Conservation (phyloP, 2,888 invertebrate species). For the Metellina segmentata region DNA sequence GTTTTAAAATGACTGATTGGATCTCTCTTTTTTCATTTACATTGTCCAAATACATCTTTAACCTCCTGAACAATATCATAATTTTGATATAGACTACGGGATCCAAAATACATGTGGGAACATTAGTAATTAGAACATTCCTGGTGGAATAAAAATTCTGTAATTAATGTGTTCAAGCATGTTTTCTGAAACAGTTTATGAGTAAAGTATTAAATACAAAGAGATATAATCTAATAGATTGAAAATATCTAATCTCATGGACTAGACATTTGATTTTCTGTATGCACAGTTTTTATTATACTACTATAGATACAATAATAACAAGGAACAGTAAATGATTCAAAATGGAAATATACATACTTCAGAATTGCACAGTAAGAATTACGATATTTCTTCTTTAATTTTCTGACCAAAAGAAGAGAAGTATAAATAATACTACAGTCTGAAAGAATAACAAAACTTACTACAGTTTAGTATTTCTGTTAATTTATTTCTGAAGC, state of each 20-base stretch:
- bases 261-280: neutral
- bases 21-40: neutral
- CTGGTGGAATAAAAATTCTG: neutral
- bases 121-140: constrained; percentile 26
- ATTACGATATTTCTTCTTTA: constrained; percentile 22
- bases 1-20: neutral
- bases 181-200: neutral
- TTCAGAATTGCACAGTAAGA: constrained; percentile 26
- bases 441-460: constrained; percentile 6
- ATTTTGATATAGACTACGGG: constrained; percentile 38
- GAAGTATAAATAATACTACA: constrained; percentile 23
- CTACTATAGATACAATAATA: neutral
- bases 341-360: constrained; percentile 2
- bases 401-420: constrained; percentile 36
- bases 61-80: constrained; percentile 45
- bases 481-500: no score
- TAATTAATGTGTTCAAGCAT: neutral
- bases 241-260: neutral
- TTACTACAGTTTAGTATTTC: no score
- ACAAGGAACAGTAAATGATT: neutral
- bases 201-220: neutral
- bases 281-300: neutral
- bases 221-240: neutral
- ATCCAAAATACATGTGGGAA: neutral
- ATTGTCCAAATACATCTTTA: constrained; percentile 15